These are phyloP conservation scores for Amphiduros pacificus DNA, from an alignment of 2,888 invertebrate species.

Conservation along the genomic window DNA sequence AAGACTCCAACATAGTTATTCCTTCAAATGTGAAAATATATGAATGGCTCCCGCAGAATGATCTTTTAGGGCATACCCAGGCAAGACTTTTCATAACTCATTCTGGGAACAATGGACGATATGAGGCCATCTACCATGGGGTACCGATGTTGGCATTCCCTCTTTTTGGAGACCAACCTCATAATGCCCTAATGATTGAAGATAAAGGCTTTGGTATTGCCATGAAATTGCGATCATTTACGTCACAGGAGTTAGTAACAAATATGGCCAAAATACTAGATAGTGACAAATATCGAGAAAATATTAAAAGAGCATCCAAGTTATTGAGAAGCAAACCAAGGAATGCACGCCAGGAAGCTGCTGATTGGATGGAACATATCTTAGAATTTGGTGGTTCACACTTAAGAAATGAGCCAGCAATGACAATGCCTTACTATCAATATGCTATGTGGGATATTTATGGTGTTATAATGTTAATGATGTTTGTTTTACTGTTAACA, in stretches of 20 bases:
- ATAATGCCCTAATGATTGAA: constrained; percentile 30
- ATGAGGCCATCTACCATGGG: constrained; percentile 14
- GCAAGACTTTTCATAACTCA: constrained; percentile 13
- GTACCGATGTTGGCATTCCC: constrained; percentile 14
- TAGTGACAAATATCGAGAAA: constrained; percentile 25
- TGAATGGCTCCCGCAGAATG: constrained; percentile 17
- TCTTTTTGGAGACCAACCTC: constrained; percentile 29
- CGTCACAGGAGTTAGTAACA: constrained; percentile 21
- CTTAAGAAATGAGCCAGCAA: constrained; percentile 31
- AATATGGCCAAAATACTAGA: constrained; percentile 25
- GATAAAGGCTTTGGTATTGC: constrained; percentile 26
- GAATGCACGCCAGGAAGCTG: constrained; percentile 33
- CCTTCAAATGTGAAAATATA: constrained; percentile 9
- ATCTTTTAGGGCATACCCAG: constrained; percentile 9
- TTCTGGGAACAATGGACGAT: constrained; percentile 8
- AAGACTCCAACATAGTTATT: not conserved
- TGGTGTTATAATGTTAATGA: not conserved
- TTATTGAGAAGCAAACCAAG: constrained; percentile 24
- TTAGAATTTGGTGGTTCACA: constrained; percentile 37
- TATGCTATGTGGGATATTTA: constrained; percentile 34
- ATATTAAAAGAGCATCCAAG: constrained; percentile 26
- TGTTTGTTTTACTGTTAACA: not conserved
- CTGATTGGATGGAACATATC: constrained; percentile 41
- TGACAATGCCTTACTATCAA: constrained; percentile 36
- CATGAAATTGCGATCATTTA: constrained; percentile 10